Percentiles rank a stretch among this genome's conserved stretches.
Evolutionary conservation across 2,797 vertebrate genomes (phyloP).

Genomic region (Chloroceryle inda): DNA sequence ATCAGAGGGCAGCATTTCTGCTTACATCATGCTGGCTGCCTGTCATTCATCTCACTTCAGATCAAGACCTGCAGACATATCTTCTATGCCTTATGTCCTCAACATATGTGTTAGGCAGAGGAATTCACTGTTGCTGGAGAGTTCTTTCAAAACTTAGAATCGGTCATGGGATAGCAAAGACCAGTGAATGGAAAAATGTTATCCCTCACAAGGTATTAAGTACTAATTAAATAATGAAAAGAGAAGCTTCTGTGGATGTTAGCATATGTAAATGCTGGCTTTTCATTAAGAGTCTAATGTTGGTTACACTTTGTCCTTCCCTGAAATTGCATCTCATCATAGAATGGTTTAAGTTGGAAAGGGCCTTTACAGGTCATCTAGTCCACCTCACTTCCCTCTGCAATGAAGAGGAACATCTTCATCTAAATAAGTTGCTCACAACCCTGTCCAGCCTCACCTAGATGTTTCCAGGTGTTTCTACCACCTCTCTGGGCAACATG

Average conservation of each 20-base stretch:
- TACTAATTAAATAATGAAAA: not conserved
- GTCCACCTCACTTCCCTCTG: not conserved
- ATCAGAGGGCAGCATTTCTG: not conserved
- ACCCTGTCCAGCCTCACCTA: not conserved
- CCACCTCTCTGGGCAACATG: not conserved
- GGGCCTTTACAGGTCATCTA: not conserved
- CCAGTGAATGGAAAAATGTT: not conserved
- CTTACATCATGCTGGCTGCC: not conserved
- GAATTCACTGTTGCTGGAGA: not conserved
- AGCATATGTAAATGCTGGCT: not conserved
- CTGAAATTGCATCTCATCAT: not conserved
- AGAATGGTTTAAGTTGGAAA: not conserved
- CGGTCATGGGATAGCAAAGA: not conserved
- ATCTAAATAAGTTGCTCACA: not conserved
- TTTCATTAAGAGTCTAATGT: not conserved
- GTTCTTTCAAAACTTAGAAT: not conserved
- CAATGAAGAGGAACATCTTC: not conserved
- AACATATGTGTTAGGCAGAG: not conserved
- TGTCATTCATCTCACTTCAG: not conserved
- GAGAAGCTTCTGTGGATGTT: not conserved
- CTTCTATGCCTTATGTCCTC: not conserved
- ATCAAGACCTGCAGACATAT: not conserved
- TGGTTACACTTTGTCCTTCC: not conserved
- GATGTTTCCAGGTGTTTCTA: not conserved
- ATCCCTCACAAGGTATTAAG: not conserved